Base-by-base conservation (phyloP, 2,888 invertebrate species). In the Fragum fragum region DNA sequence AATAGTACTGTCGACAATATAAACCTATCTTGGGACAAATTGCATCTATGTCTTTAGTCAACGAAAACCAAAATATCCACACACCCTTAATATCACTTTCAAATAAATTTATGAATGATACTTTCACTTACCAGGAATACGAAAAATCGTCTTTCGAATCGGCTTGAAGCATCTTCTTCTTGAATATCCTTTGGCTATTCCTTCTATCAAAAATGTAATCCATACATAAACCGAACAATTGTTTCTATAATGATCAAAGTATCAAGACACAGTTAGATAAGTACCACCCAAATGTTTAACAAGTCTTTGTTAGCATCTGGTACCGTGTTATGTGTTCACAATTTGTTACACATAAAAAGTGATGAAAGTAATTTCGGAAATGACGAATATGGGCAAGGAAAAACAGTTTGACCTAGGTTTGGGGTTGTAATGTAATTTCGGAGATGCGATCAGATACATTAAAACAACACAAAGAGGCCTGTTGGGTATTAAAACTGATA, bases 381-480 rank as follows among this genome's bases (percentile, higher is more conserved):
- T 57, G 63, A 63, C 36, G 63, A 23, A n/a, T 32, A 63, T 63
- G 28, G 36, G 32, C 6, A 28, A n/a, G 28, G n/a, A 18, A 29
- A 7, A 11, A 21, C 23, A 18, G 29, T 29, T 53, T 21, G 53
- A 70, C 42, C n/a, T 21, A 68, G 21, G 21, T 28, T 53, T 9
- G 18, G 9, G 53, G n/a, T 28, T n/a, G 29, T 32, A 52, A 70
- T 52, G n/a, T 53, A 16, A 53, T 52, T 53, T 70, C 14, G 53
- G 23, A 70, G 53, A 26, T 70, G 29, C 53, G 70, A 70, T 70
- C 52, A 26, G 53, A 5, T 53, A 53, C 29, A 70, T 53, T 52
- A 53, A 70, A 53, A 53, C 28, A 52, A 70, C 70, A 29, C 53
- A 53, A 14, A 2, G 18, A 18, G 32, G 3, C 28, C 63, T n/a